A percentile compares a stretch with the other conserved stretches of the same genome.
phyloP scores from a whole-genome alignment of 1,140 invertebrate species.

The Halictus rubicundus region DNA sequence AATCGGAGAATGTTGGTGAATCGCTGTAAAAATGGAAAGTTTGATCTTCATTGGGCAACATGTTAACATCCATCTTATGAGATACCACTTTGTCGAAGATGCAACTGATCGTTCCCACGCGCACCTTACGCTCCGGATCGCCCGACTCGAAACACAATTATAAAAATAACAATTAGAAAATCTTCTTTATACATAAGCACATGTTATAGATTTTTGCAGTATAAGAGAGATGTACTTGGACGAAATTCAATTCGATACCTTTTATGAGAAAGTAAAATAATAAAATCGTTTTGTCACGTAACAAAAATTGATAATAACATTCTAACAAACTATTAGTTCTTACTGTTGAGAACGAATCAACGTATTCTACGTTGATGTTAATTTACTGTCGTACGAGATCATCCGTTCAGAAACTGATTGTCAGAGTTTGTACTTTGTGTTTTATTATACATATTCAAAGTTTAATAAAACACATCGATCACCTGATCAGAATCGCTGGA shows the following conservation, averaged over 20 bases:
- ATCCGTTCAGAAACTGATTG: background rate
- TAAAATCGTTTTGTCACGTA: too few relatives aligned
- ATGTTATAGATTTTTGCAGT: too few relatives aligned
- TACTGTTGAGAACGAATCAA: too few relatives aligned
- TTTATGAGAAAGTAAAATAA: too few relatives aligned
- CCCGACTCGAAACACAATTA: constrained; percentile 52
- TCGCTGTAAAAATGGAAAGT: constrained; percentile 57
- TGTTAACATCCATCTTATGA: constrained; percentile 24
- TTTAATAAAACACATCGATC: constrained; percentile 43
- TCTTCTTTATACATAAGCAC: too few relatives aligned
- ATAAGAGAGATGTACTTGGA: too few relatives aligned
- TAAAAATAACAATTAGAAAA: constrained; percentile 23
- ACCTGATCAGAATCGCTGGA: constrained; percentile 49
- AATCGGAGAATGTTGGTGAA: constrained; percentile 64
- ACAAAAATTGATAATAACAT: too few relatives aligned
- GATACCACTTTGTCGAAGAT: constrained; percentile 58
- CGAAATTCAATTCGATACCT: too few relatives aligned
- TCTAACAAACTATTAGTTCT: too few relatives aligned
- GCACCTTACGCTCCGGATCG: constrained; percentile 46
- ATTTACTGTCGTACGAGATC: background rate
- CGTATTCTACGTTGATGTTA: background rate
- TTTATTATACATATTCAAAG: background rate
- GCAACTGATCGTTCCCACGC: constrained; percentile 54
- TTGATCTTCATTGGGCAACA: constrained; percentile 49
- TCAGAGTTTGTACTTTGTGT: background rate